A percentile compares a stretch with the other conserved stretches of the same genome.
phyloP scores from a whole-genome alignment of 2,797 vertebrate genomes.

The Typhlichthys subterraneus region DNA sequence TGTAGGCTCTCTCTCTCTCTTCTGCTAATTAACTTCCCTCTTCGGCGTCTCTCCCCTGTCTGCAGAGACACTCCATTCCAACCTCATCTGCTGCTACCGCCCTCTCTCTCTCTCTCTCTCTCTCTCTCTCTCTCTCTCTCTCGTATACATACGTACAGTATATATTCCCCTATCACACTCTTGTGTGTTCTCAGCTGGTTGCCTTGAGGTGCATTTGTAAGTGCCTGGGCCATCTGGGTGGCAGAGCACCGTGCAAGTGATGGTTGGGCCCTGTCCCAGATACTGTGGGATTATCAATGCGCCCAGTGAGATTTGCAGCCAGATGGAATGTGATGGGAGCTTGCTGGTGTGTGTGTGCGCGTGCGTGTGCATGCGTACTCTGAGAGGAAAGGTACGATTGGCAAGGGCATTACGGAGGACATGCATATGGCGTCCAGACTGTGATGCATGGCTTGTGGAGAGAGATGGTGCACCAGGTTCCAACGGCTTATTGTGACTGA shows the following conservation, averaged over 20 bases:
- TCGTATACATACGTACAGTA: neutral
- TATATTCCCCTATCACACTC: neutral
- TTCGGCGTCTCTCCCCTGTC: slow-evolving; percentile 65
- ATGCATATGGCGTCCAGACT: slow-evolving; percentile 70
- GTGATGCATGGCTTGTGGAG: slow-evolving; percentile 58
- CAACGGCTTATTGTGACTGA: slow-evolving; percentile 72
- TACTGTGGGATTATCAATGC: slow-evolving; percentile 79
- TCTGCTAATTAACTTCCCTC: slow-evolving; percentile 74
- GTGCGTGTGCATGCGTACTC: slow-evolving; percentile 13
- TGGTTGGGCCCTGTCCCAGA: slow-evolving; percentile 75
- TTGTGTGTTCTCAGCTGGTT: slow-evolving; percentile 18
- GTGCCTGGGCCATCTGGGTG: slow-evolving; percentile 68
- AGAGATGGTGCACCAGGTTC: slow-evolving; percentile 57
- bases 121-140: slow-evolving; percentile 13
- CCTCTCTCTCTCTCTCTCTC: slow-evolving; percentile 3
- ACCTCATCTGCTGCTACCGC: slow-evolving; percentile 57
- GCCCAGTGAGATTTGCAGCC: slow-evolving; percentile 74
- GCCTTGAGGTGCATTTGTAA: slow-evolving; percentile 69
- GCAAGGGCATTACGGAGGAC: slow-evolving; percentile 62
- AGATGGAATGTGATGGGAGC: slow-evolving; percentile 73
- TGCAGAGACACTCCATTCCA: slow-evolving; percentile 57
- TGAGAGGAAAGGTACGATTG: slow-evolving; percentile 55
- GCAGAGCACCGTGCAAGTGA: slow-evolving; percentile 72
- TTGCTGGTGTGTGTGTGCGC: slow-evolving; percentile 53
- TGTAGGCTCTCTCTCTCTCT: slow-evolving; percentile 45